Evolutionary conservation across 1,140 invertebrate genomes (phyloP).

Genomic region (Papilio dardanus): DNA sequence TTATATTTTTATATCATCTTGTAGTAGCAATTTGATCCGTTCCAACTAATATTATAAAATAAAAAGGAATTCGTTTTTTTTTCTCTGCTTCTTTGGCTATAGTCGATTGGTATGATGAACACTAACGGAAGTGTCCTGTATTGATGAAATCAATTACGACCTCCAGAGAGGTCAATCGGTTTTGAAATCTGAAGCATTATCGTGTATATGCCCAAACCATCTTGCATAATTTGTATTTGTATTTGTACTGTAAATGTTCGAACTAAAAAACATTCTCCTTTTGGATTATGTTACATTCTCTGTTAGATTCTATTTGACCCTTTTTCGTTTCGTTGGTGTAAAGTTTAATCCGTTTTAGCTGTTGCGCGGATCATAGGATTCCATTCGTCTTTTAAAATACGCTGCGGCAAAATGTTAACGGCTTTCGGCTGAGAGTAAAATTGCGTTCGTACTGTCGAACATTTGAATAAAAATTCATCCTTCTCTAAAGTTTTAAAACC

Average conservation of each 20-base stretch:
- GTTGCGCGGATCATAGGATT: neutral
- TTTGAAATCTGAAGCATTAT: too few species aligned
- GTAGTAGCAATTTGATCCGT: neutral
- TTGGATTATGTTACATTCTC: neutral
- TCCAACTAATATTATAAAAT: neutral
- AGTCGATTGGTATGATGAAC: neutral
- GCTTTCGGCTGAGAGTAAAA: neutral
- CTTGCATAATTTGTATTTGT: too few species aligned
- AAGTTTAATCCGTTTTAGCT: neutral
- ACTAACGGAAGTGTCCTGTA: neutral
- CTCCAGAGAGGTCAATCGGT: conserved; percentile 20
- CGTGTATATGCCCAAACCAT: too few species aligned
- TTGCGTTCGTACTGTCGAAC: too few species aligned
- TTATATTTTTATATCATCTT: neutral
- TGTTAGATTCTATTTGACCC: neutral
- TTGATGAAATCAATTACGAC: conserved; percentile 28
- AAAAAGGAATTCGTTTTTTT: neutral
- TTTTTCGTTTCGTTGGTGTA: neutral
- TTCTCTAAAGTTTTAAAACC: too few species aligned
- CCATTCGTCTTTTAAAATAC: neutral
- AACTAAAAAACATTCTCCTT: neutral
- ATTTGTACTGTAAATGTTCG: too few species aligned
- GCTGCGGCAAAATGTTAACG: neutral
- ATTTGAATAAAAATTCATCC: too few species aligned
- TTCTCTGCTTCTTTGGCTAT: neutral